phyloP scores from a whole-genome alignment of 2,113 vertebrate genomes.

The Girardinichthys multiradiatus region DNA sequence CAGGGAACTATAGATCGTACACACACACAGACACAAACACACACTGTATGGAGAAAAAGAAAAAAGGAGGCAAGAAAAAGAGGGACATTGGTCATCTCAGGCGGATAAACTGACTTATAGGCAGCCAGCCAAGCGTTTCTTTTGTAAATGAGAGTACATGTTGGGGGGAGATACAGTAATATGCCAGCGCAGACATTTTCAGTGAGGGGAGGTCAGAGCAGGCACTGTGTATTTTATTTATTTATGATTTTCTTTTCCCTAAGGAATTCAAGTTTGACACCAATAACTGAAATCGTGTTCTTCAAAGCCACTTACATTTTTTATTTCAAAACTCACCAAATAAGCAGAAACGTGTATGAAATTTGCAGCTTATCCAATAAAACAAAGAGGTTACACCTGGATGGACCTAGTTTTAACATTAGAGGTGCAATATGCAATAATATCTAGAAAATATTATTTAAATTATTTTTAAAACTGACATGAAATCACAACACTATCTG shows the following conservation, averaged over 20 bases:
- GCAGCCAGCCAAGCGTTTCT: constrained; percentile 73
- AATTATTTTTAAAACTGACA: no score
- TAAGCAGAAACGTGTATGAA: neutral
- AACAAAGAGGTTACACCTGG: neutral
- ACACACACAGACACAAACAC: constrained; percentile 56
- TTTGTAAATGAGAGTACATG: constrained; percentile 69
- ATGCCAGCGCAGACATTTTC: constrained; percentile 57
- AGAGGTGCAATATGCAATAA: neutral
- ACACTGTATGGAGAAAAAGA: constrained; percentile 64
- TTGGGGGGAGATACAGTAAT: constrained; percentile 67
- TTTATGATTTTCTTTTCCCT: neutral
- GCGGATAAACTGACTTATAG: constrained; percentile 77
- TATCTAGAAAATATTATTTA: no score
- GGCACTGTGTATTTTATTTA: constrained; percentile 15
- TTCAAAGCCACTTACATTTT: neutral
- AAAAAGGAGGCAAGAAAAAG: constrained; percentile 26
- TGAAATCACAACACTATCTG: no score
- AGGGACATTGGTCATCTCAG: constrained; percentile 76
- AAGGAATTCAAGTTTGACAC: constrained; percentile 36
- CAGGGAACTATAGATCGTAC: constrained; percentile 77
- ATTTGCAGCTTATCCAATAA: no score
- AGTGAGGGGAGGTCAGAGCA: constrained; percentile 56
- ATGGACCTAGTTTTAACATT: neutral
- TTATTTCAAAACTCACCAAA: neutral
- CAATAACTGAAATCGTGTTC: neutral